Conservation (phyloP, 2,888 invertebrate genomes). For the Melanargia galathea region DNA sequence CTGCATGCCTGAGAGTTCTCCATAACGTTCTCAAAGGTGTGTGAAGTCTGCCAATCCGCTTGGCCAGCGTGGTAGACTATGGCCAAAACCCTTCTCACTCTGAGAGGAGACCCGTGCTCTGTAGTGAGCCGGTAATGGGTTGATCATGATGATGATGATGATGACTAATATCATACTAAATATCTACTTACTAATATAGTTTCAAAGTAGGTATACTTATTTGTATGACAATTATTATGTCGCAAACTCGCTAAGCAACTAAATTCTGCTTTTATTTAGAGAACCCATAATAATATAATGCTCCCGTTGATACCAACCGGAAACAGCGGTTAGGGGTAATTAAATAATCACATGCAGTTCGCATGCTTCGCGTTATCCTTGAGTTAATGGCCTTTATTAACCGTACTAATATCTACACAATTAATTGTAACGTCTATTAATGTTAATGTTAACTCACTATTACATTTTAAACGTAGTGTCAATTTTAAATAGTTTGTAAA, state of each 20-base stretch:
- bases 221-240: not conserved
- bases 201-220: not conserved
- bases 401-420: constrained; percentile 40
- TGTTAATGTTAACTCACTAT: not conserved
- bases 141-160: too few relatives aligned
- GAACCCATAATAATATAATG: constrained; percentile 13
- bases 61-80: too few relatives aligned
- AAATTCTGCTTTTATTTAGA: constrained; percentile 5
- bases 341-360: constrained; percentile 35
- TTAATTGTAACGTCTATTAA: constrained; percentile 40
- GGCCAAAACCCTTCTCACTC: too few relatives aligned
- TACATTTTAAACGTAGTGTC: not conserved
- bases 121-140: too few relatives aligned
- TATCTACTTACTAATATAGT: not conserved
- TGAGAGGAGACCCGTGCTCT: too few relatives aligned
- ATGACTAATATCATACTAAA: not conserved
- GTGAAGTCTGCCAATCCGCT: too few relatives aligned
- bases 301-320: constrained; percentile 41
- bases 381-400: constrained; percentile 35
- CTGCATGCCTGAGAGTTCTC: too few relatives aligned
- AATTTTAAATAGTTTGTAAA: not conserved
- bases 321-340: constrained; percentile 43
- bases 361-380: constrained; percentile 35
- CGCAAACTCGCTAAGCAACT: not conserved
- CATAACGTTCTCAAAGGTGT: too few relatives aligned